Base-by-base conservation (phyloP, 2,113 vertebrate species). In the Pogona vitticeps region DNA sequence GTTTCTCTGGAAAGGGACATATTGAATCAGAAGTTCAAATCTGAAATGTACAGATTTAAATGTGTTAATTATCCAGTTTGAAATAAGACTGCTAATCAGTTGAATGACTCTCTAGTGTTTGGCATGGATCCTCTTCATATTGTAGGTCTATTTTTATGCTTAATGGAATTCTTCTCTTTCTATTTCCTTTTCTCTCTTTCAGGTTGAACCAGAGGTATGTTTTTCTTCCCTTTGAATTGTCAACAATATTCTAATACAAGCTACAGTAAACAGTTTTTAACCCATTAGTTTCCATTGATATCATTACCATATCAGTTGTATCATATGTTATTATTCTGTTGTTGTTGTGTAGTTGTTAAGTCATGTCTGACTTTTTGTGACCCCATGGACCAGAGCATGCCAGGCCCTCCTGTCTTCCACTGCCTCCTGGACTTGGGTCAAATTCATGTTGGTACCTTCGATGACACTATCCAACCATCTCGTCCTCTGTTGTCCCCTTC, bases 181-280 rank as follows among this genome's bases (percentile, higher is more conserved):
- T 38, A 86, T 82, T 85, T 80, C 82, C 42, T 81, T 70, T 73
- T 84, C 46, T 80, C 88, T 77, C 5, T 59, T 38, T 77, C 82
- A 91, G 90, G 76, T 76, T 18, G 72, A 70, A 70, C 13, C 76
- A 83, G 77, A 91, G 87, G 61, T 92, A 76, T 67, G 73, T 76
- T 61, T 33, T 59, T 38, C n/a, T 10, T 81, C 21, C 75, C 21
- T 40, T 28, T 83, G 3, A 21, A 2, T 59, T 4, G 26, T 59
- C 63, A 6, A 15, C n/a, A 33, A 2, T 38, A n/a, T 4, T 61
- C 56, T 36, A 78, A 33, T 76, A 52, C 75, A 58, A n/a, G 31
- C 28, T 33, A n/a, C 20, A 18, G 17, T 36, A 9, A 72, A 1
- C 10, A 38, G 26, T 17, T 63, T n/a, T 23, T 23, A 3, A 20